These are phyloP conservation scores for Cartodere bifasciata DNA, from an alignment of 2,888 invertebrate species.

Conservation along the genomic window DNA sequence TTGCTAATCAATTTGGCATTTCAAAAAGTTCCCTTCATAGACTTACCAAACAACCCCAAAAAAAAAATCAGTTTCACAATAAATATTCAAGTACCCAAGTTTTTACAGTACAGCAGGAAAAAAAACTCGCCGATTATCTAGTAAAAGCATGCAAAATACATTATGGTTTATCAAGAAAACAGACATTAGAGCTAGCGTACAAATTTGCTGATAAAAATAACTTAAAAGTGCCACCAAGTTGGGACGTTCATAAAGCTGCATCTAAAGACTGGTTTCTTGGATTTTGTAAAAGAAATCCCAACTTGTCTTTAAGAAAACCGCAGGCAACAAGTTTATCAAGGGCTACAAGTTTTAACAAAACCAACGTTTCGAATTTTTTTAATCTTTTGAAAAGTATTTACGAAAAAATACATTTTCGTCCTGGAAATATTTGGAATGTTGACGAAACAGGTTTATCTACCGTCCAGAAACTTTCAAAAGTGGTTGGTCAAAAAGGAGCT, in stretches of 20 bases:
- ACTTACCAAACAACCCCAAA: too few species aligned
- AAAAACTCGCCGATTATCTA: too few species aligned
- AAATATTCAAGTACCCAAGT: too few species aligned
- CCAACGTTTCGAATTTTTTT: slow-evolving; percentile 18
- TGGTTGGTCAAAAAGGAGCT: slow-evolving; percentile 23
- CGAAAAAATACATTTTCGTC: slow-evolving; percentile 18
- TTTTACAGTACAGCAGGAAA: too few species aligned
- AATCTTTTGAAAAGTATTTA: slow-evolving; percentile 18
- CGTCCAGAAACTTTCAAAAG: slow-evolving; percentile 26
- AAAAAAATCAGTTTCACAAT: too few species aligned
- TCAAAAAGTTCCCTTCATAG: too few species aligned
- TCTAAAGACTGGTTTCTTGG: slow-evolving; percentile 18
- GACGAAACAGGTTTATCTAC: slow-evolving; percentile 31
- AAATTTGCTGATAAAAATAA: slow-evolving; percentile 16
- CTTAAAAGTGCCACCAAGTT: slow-evolving; percentile 14
- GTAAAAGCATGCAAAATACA: too few species aligned
- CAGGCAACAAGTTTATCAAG: slow-evolving; percentile 18
- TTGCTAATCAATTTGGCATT: too few species aligned
- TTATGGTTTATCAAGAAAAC: too few species aligned
- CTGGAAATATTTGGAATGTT: slow-evolving; percentile 28
- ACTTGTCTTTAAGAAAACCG: slow-evolving; percentile 14
- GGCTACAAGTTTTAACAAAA: slow-evolving; percentile 18
- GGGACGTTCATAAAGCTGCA: slow-evolving; percentile 18
- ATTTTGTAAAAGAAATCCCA: slow-evolving; percentile 18
- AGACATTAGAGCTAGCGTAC: slow-evolving; percentile 13